Conservation (phyloP, 2,888 invertebrate species). For the Dioctria rufipes region DNA sequence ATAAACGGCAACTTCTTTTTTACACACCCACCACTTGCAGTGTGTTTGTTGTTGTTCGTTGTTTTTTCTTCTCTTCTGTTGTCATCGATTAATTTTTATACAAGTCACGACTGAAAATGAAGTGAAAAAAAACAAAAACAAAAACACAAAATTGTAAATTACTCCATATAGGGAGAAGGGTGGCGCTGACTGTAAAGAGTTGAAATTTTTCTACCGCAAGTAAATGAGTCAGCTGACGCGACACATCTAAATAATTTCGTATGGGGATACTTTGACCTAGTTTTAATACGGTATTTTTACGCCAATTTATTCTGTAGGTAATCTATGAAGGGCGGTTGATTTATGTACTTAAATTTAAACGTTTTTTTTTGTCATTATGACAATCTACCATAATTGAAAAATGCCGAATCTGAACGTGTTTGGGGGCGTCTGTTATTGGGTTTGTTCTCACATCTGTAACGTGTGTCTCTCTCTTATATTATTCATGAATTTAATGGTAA, state of each 20-base stretch:
- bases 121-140: background rate
- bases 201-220: background rate
- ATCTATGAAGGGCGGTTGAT: too few relatives aligned
- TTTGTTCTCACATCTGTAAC: too few relatives aligned
- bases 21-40: constrained; percentile 1
- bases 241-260: background rate
- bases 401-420: too few relatives aligned
- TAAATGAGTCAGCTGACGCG: background rate
- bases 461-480: too few relatives aligned
- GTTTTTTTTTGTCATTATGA: too few relatives aligned
- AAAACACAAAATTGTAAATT: background rate
- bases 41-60: background rate
- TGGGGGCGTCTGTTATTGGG: too few relatives aligned
- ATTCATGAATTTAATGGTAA: too few relatives aligned
- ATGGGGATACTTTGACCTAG: background rate
- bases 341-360: too few relatives aligned
- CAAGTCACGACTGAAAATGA: background rate
- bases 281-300: background rate
- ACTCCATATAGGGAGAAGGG: background rate
- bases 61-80: background rate
- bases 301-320: too few relatives aligned
- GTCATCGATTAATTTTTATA: background rate
- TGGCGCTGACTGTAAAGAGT: background rate
- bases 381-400: too few relatives aligned
- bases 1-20: background rate